Percentiles rank a stretch among this genome's conserved stretches.
Conservation (phyloP, 1,140 invertebrate genomes). For the Camponotus vicinus region DNA sequence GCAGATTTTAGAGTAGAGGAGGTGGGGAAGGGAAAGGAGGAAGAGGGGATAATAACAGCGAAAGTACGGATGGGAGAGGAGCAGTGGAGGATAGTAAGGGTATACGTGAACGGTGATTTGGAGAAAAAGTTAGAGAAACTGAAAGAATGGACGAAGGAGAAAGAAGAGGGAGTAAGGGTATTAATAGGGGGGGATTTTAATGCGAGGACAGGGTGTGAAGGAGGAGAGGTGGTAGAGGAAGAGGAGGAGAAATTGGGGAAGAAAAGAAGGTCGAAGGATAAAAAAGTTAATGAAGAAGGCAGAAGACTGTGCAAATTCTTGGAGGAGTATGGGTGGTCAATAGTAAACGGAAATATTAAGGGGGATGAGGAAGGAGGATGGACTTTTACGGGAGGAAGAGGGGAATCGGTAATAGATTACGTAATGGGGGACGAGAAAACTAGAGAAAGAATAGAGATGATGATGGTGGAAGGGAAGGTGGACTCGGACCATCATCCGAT, state of each 20-base stretch:
- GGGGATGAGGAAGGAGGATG: neutral
- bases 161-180: neutral
- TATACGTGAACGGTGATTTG: neutral
- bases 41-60: neutral
- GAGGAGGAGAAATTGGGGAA: neutral
- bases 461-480: neutral
- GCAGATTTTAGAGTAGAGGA: neutral
- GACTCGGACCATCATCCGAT: neutral
- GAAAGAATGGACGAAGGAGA: neutral
- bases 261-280: neutral
- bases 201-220: neutral
- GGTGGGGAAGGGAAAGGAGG: neutral
- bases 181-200: neutral
- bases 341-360: neutral
- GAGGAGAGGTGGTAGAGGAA: neutral
- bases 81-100: neutral
- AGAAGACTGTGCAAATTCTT: neutral
- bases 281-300: neutral
- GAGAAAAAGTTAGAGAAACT: neutral
- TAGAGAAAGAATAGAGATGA: neutral
- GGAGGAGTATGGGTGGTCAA: neutral
- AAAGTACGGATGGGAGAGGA: neutral
- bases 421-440: too few species aligned
- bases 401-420: neutral
- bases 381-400: neutral